Percentiles rank a stretch among this genome's conserved stretches.
phyloP scores from a whole-genome alignment of 2,888 invertebrate genomes.

The Zeuzera pyrina region DNA sequence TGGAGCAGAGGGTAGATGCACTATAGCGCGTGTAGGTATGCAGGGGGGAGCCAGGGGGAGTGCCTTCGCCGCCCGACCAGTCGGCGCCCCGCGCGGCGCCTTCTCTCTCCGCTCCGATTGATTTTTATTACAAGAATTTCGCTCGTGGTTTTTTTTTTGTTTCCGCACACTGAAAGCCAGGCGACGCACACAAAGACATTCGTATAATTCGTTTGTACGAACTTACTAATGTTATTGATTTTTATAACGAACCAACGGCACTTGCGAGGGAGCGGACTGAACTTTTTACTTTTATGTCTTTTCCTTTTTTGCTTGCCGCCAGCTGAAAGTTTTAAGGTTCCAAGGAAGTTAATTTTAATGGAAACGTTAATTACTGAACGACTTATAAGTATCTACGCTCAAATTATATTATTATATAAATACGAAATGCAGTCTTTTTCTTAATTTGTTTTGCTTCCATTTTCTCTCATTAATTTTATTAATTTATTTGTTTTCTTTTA shows the following conservation, averaged over 20 bases:
- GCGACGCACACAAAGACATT: slow-evolving; percentile 59
- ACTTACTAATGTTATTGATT: slow-evolving; percentile 72
- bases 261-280: slow-evolving; percentile 21
- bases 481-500: no score
- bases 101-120: slow-evolving; percentile 72
- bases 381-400: no score
- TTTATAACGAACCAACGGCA: slow-evolving; percentile 62
- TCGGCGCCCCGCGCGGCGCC: slow-evolving; percentile 65
- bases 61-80: slow-evolving; percentile 47
- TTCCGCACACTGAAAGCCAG: slow-evolving; percentile 53
- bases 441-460: no score
- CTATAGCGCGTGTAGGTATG: slow-evolving; percentile 45
- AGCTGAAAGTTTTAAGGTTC: no score
- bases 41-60: slow-evolving; percentile 30
- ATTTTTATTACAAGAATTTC: slow-evolving; percentile 74
- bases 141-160: slow-evolving; percentile 67
- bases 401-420: no score
- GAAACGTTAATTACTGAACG: no score
- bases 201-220: slow-evolving; percentile 71
- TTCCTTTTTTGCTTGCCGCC: no score
- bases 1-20: slow-evolving; percentile 53
- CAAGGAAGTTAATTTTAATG: no score
- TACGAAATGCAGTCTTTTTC: no score
- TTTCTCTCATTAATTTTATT: no score
- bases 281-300: no score